Conservation (phyloP, 2,113 vertebrate species). For the Chamaetylas fuelleborni region DNA sequence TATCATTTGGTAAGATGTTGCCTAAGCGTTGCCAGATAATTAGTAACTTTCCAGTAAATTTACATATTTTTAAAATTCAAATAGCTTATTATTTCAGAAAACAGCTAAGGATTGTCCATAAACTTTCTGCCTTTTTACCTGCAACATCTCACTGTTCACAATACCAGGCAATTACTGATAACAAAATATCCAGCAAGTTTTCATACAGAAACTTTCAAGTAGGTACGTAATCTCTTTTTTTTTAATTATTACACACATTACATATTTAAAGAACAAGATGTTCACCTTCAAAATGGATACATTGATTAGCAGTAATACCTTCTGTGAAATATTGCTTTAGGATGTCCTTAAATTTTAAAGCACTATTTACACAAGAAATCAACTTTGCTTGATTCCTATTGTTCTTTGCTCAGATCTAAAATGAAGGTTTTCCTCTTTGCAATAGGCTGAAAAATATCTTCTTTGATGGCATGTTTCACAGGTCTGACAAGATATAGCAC, state of each 20-base stretch:
- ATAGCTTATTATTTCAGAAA: not conserved
- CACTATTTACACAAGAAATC: not conserved
- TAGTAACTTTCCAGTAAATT: not conserved
- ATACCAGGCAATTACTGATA: not conserved
- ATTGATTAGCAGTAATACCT: not conserved
- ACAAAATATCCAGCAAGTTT: not conserved
- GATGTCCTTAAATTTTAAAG: not conserved
- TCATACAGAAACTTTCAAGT: not conserved
- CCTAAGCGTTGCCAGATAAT: not conserved
- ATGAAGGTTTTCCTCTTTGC: not conserved
- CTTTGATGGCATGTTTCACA: not conserved
- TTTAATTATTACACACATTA: not conserved
- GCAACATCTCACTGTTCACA: not conserved
- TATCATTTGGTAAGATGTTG: not conserved
- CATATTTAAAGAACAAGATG: not conserved
- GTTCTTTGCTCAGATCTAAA: not conserved
- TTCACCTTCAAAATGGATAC: not conserved
- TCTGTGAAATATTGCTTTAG: not conserved
- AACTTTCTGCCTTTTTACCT: not conserved
- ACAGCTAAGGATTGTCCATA: not conserved
- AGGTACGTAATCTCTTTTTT: not conserved
- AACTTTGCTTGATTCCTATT: not conserved
- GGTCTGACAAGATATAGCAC: not conserved
- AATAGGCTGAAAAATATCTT: not conserved
- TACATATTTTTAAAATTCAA: not conserved